Base-by-base conservation (phyloP, 2,888 invertebrate genomes). In the Steinernema carpocapsae region DNA sequence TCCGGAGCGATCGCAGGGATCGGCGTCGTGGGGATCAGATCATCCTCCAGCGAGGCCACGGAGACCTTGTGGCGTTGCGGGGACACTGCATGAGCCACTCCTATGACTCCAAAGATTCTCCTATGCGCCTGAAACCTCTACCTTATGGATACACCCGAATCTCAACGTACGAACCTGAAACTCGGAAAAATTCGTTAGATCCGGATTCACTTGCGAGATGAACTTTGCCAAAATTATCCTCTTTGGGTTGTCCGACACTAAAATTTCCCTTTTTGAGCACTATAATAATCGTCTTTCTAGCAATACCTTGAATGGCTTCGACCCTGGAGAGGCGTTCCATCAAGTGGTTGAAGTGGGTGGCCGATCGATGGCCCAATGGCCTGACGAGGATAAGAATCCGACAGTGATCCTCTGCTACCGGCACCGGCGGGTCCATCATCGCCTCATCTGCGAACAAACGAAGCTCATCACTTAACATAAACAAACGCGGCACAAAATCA, bases 71-170 rank as follows among this genome's bases (percentile, higher is more conserved):
- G 64, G 17, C 64, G 64, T 17, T 64, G 64, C 26, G 64, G 64
- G 12, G 64, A 12, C 2, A 64, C 64, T 6, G 64, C 64, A 32
- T 64, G 64, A 1, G 64, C 64, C 0, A 86, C 81, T 29, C 84
- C 85, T 14, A 86, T 76, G 19, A 86, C 76, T 0, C 84, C 85
- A 70, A 86, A 84, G 2, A 85, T 76, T 71, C 82, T 80, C 1
- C 86, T 82, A 72, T 85, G 83, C 37, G 81, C 77, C 85, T 85
- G 45, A 70, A 80, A 76, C 22, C 32, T 1, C 29, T 19, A 32
- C 4, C 19, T 12, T 51, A 7, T 3, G 48, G 2, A 22, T 51
- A n/a, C 72, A 71, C 22, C 14, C 56, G 4, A 24, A 26, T 12
- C 56, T 24, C 3, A 24, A 3, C 22, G 3, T 17, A 75, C 70